phyloP scores from a whole-genome alignment of 1,140 invertebrate species.

The Pissodes strobi region DNA sequence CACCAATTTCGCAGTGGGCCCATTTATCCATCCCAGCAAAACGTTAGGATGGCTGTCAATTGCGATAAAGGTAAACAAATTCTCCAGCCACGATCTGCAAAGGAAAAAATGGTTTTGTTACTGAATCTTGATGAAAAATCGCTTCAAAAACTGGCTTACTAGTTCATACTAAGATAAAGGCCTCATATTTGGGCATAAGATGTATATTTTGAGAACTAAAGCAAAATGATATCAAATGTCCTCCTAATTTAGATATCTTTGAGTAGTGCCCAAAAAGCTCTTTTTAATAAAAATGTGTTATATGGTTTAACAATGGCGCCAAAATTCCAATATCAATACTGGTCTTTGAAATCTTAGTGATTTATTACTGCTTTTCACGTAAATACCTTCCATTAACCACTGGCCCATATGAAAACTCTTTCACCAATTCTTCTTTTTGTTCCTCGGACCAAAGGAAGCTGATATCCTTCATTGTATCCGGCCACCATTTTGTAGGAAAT shows the following conservation, averaged over 20 bases:
- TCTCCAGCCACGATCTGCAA: slow-evolving; percentile 49
- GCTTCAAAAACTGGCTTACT: neutral
- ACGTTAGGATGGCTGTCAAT: slow-evolving; percentile 59
- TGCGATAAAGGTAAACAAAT: slow-evolving; percentile 62
- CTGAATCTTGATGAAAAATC: neutral
- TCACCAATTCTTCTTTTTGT: slow-evolving; percentile 50
- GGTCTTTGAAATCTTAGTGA: no score
- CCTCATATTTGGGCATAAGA: no score
- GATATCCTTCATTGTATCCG: slow-evolving; percentile 53
- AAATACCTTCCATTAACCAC: slow-evolving; percentile 30
- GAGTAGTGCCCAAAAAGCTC: no score
- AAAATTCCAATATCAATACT: no score
- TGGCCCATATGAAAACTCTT: slow-evolving; percentile 18
- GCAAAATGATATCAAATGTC: no score
- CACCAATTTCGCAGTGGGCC: slow-evolving; percentile 59
- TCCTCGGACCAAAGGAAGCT: slow-evolving; percentile 61
- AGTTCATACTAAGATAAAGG: no score
- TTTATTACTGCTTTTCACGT: no score
- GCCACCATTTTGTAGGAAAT: slow-evolving; percentile 68
- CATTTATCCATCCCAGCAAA: slow-evolving; percentile 66
- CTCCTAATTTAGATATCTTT: no score
- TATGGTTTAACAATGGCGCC: no score
- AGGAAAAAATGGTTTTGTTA: neutral
- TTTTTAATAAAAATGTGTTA: no score
- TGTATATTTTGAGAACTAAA: no score